Conservation (phyloP, 1,140 invertebrate genomes). For the Drosophila tropicalis region DNA sequence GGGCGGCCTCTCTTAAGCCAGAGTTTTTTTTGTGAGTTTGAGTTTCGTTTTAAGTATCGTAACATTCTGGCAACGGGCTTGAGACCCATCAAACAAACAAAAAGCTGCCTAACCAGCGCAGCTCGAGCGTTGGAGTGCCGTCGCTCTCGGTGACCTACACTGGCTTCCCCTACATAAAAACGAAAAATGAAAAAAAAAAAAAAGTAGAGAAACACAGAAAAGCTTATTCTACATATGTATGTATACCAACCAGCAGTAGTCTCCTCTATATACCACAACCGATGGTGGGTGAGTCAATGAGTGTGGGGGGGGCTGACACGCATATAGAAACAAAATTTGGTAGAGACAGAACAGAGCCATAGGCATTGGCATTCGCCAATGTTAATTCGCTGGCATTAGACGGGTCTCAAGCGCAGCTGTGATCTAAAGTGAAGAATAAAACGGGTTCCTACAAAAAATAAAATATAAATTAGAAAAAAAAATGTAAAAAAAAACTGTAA, state of each 20-base stretch:
- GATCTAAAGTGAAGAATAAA: not conserved
- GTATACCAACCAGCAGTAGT: slow-evolving; percentile 28
- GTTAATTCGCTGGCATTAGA: slow-evolving; percentile 76
- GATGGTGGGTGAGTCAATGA: not conserved
- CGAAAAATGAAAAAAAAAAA: not conserved
- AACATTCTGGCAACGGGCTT: slow-evolving; percentile 28
- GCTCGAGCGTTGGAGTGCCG: slow-evolving; percentile 27
- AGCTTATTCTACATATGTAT: slow-evolving; percentile 7
- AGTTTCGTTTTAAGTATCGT: slow-evolving; percentile 34
- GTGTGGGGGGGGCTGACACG: slow-evolving; percentile 11
- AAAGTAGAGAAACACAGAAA: not conserved
- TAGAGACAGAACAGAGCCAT: slow-evolving; percentile 44
- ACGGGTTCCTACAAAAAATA: slow-evolving; percentile 1
- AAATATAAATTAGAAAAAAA: not conserved
- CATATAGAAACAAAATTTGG: slow-evolving; percentile 53
- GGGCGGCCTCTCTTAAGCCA: not conserved
- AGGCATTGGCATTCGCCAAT: slow-evolving; percentile 71
- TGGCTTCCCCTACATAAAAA: slow-evolving; percentile 41
- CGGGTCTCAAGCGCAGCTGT: slow-evolving; percentile 44
- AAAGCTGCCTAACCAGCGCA: slow-evolving; percentile 3
- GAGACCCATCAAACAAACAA: slow-evolving; percentile 23
- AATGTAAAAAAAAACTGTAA: not conserved
- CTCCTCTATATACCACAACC: slow-evolving; percentile 43
- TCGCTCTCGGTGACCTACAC: slow-evolving; percentile 71
- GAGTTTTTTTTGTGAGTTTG: not conserved